These are phyloP conservation scores for Zaprionus davidi DNA, from an alignment of 1,140 invertebrate species.

Conservation along the genomic window DNA sequence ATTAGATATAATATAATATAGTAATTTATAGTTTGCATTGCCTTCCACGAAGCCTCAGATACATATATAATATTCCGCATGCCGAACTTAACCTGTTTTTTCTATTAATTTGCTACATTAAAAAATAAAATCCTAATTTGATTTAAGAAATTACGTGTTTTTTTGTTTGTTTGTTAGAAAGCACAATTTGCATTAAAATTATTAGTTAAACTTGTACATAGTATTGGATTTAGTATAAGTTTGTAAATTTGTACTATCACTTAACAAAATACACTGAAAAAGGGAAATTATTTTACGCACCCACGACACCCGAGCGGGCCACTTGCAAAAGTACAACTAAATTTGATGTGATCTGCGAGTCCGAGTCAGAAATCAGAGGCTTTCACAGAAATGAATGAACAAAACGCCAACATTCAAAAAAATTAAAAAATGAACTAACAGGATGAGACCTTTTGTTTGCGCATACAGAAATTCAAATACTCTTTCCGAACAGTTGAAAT, in stretches of 20 bases:
- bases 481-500: not conserved
- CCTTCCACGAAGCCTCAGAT: no score
- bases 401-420: slow-evolving; percentile 36
- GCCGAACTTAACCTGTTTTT: no score
- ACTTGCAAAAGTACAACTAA: slow-evolving; percentile 61
- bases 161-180: no score
- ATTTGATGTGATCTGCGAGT: slow-evolving; percentile 20
- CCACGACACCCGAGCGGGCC: slow-evolving; percentile 54
- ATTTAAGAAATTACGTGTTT: no score
- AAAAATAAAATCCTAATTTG: no score
- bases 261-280: slow-evolving; percentile 1
- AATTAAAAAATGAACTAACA: slow-evolving; percentile 10
- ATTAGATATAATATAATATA: no score
- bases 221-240: no score
- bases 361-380: slow-evolving; percentile 5
- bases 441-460: not conserved
- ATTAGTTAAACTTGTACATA: no score
- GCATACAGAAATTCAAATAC: not conserved
- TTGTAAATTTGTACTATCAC: not conserved
- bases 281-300: slow-evolving; percentile 28
- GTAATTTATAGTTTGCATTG: no score
- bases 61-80: no score
- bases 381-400: slow-evolving; percentile 24
- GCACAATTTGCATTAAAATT: no score
- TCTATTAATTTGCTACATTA: no score